These are phyloP conservation scores for Protaetia brevitarsis DNA, from an alignment of 1,140 invertebrate genomes.

Conservation along the genomic window DNA sequence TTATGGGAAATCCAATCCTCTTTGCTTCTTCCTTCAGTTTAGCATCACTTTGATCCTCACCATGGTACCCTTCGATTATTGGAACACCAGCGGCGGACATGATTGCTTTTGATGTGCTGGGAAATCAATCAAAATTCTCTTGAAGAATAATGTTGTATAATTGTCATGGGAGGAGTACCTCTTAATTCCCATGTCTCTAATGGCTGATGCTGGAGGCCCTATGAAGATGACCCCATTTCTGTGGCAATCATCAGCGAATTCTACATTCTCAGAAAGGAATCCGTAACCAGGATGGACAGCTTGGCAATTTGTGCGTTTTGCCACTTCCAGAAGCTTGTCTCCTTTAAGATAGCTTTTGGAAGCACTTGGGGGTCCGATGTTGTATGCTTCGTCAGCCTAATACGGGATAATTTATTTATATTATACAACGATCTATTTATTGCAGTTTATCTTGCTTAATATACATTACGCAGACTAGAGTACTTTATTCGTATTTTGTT, in stretches of 20 bases:
- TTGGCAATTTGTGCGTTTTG: constrained; percentile 76
- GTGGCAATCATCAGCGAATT: constrained; percentile 82
- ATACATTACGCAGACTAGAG: too few relatives aligned
- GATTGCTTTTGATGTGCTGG: constrained; percentile 87
- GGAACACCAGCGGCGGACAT: constrained; percentile 93
- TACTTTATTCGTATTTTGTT: too few relatives aligned
- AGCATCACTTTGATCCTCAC: constrained; percentile 78
- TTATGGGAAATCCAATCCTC: constrained; percentile 90
- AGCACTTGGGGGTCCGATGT: constrained; percentile 85
- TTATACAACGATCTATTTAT: too few relatives aligned
- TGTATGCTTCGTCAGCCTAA: constrained; percentile 88
- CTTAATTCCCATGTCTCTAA: constrained; percentile 98
- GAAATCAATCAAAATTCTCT: too few relatives aligned
- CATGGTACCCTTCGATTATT: constrained; percentile 93
- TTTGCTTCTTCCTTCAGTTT: constrained; percentile 74
- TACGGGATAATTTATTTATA: too few relatives aligned
- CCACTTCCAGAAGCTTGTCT: constrained; percentile 82
- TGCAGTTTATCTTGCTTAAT: too few relatives aligned
- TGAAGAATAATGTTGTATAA: too few relatives aligned
- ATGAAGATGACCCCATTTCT: constrained; percentile 81
- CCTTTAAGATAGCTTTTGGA: constrained; percentile 86
- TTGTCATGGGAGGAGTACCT: too few relatives aligned
- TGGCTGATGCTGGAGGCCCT: constrained; percentile 89
- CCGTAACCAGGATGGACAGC: constrained; percentile 94
- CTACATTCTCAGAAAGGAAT: constrained; percentile 88